Conservation (phyloP, 2,797 vertebrate species). For the Chrysocyon brachyurus region DNA sequence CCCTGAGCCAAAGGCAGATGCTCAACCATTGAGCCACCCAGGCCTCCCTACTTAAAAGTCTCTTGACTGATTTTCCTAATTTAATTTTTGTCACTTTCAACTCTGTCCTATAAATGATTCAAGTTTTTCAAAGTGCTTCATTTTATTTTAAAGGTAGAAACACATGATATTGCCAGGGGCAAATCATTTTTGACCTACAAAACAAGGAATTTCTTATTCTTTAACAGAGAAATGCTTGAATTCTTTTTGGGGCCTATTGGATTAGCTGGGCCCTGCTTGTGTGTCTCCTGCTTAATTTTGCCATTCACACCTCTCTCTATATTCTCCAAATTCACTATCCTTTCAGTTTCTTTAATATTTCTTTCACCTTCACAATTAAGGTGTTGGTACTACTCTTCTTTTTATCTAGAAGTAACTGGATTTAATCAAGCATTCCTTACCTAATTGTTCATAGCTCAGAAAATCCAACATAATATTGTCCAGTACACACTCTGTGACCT, state of each 20-base stretch:
- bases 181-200: background rate
- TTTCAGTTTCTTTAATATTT: background rate
- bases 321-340: background rate
- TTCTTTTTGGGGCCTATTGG: background rate
- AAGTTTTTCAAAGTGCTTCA: background rate
- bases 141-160: background rate
- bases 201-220: background rate
- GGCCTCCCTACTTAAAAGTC: background rate
- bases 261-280: background rate
- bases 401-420: background rate
- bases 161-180: background rate
- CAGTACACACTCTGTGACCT: background rate
- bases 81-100: background rate
- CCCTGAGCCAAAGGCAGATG: too few relatives aligned
- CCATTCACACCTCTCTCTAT: background rate
- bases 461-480: background rate
- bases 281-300: background rate
- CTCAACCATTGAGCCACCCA: too few relatives aligned
- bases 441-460: background rate
- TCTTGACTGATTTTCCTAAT: background rate
- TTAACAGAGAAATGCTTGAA: background rate
- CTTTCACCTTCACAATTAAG: background rate
- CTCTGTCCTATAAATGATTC: background rate
- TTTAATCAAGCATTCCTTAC: background rate
- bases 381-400: background rate